A percentile compares a stretch with the other conserved stretches of the same genome.
These are phyloP conservation scores for Clamator glandarius DNA, from an alignment of 2,797 vertebrate species.

Conservation along the genomic window DNA sequence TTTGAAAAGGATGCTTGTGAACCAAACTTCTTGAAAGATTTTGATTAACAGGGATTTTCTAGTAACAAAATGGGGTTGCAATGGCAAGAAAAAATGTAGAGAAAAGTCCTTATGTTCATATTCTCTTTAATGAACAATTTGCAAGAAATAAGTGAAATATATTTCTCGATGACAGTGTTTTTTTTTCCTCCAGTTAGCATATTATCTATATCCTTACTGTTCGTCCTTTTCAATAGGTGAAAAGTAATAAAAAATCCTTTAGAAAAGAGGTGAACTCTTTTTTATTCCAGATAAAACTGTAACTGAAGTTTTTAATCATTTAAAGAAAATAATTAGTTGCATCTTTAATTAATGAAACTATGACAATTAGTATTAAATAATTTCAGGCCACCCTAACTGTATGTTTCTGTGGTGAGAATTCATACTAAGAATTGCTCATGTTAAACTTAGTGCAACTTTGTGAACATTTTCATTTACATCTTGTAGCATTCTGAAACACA, in stretches of 20 bases:
- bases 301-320: background rate
- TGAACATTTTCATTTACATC: background rate
- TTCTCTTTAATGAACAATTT: background rate
- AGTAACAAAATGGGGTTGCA: background rate
- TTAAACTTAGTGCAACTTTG: background rate
- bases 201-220: background rate
- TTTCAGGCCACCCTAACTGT: background rate
- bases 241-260: background rate
- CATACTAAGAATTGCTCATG: background rate
- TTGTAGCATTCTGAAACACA: background rate
- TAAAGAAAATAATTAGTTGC: background rate
- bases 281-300: background rate
- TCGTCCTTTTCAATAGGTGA: background rate
- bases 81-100: background rate
- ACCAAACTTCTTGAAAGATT: background rate
- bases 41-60: background rate
- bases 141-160: background rate
- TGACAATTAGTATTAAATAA: background rate
- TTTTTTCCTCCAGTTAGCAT: background rate
- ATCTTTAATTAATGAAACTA: background rate
- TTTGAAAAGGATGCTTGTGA: background rate
- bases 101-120: background rate
- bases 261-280: background rate
- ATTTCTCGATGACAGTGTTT: background rate
- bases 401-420: background rate